Evolutionary conservation across 2,113 vertebrate genomes (phyloP).

Genomic region (Alces alces): DNA sequence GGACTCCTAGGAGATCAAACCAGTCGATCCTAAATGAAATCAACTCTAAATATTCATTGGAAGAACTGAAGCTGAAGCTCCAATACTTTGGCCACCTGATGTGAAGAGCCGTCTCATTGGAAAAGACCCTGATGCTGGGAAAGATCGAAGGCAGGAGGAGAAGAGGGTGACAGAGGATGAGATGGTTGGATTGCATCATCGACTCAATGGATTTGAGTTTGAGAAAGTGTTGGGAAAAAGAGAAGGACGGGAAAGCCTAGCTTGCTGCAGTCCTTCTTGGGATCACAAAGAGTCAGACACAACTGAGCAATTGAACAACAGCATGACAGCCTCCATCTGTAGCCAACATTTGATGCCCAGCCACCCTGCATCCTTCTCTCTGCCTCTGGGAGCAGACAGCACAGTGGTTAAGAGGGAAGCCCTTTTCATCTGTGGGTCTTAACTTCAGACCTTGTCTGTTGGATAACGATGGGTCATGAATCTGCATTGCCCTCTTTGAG

Average conservation of each 20-base stretch:
- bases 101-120: neutral
- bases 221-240: neutral
- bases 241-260: neutral
- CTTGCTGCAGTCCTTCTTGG: neutral
- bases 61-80: neutral
- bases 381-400: neutral
- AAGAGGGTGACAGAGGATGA: neutral
- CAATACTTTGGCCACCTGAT: neutral
- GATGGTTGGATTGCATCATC: neutral
- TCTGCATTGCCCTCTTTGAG: no score
- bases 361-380: fast-evolving
- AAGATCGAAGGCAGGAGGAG: neutral
- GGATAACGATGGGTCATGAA: fast-evolving
- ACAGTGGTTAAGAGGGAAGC: fast-evolving
- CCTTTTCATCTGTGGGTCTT: no score
- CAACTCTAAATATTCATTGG: neutral
- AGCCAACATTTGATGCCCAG: fast-evolving
- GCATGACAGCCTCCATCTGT: fast-evolving
- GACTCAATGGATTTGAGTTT: neutral
- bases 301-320: fast-evolving
- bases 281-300: neutral
- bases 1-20: neutral
- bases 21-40: fast-evolving
- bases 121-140: neutral
- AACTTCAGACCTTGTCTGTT: neutral